Conservation (phyloP, 2,797 vertebrate species). For the Toxotes lorentzi region DNA sequence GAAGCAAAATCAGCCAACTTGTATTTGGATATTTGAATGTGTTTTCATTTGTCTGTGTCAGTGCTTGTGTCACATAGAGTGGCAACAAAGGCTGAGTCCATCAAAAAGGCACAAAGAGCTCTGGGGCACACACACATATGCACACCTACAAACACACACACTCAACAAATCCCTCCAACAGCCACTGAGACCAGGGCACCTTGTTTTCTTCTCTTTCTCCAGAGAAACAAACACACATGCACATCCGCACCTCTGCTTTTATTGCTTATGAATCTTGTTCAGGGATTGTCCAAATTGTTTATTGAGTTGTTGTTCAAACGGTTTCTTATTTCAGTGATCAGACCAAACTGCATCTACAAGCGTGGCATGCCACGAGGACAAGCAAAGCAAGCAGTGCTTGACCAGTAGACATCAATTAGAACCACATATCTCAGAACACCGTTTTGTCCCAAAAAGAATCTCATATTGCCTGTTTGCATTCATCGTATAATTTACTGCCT, state of each 20-base stretch:
- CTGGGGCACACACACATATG: slow-evolving; percentile 27
- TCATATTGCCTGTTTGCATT: no score
- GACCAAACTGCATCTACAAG: neutral
- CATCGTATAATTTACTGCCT: no score
- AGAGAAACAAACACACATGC: slow-evolving; percentile 28
- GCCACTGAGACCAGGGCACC: slow-evolving; percentile 28
- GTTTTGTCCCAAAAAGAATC: no score
- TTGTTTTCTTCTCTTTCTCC: slow-evolving; percentile 40
- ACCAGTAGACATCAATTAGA: no score
- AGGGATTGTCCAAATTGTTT: neutral
- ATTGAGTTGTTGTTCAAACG: neutral
- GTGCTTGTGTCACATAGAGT: slow-evolving; percentile 60
- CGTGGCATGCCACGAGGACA: no score
- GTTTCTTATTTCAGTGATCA: neutral
- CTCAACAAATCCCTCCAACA: slow-evolving; percentile 32
- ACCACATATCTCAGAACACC: no score
- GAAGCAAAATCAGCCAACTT: slow-evolving; percentile 9
- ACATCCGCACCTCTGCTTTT: slow-evolving; percentile 32
- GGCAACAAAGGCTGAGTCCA: slow-evolving; percentile 79
- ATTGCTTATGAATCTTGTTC: neutral
- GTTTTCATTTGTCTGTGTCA: slow-evolving; percentile 28
- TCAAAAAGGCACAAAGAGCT: slow-evolving; percentile 79
- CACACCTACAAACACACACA: slow-evolving; percentile 25
- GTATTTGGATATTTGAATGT: slow-evolving; percentile 17
- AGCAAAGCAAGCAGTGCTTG: no score